Conservation (phyloP, 1,140 invertebrate genomes). For the Ceratina japonica region DNA sequence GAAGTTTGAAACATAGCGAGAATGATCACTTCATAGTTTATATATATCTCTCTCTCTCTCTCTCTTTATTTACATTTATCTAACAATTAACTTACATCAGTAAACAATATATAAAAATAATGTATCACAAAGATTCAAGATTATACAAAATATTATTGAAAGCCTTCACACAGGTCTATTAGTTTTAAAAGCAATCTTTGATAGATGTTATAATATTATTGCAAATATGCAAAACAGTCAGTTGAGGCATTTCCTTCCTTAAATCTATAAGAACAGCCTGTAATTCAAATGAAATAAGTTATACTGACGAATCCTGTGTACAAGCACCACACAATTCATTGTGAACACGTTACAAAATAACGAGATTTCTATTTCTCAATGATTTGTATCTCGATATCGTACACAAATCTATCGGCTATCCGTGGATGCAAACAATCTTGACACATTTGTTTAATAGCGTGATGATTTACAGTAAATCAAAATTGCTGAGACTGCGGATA, state of each 20-base stretch:
- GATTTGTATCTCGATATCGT: too few relatives aligned
- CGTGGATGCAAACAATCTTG: not conserved
- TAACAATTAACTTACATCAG: conserved; percentile 9
- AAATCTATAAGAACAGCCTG: conserved; percentile 36
- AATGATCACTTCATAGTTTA: not conserved
- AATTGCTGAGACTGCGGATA: not conserved
- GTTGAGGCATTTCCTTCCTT: conserved; percentile 21
- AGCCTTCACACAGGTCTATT: not conserved
- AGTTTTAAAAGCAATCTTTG: not conserved
- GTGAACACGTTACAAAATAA: not conserved
- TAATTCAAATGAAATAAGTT: conserved; percentile 37
- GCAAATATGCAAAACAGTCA: not conserved
- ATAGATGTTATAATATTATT: conserved; percentile 1
- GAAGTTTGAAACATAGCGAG: conserved; percentile 15
- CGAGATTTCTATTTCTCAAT: not conserved
- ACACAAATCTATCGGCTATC: too few relatives aligned
- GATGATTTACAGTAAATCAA: not conserved
- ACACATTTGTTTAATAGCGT: not conserved
- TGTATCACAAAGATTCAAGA: not conserved
- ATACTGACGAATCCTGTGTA: not conserved
- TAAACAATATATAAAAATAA: conserved; percentile 11
- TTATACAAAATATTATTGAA: conserved; percentile 11
- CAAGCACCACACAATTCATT: not conserved
- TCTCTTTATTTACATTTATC: conserved; percentile 13
- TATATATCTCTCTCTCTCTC: not conserved